Evolutionary conservation across 2,113 vertebrate genomes (phyloP).

Genomic region (Artemisiospiza belli): DNA sequence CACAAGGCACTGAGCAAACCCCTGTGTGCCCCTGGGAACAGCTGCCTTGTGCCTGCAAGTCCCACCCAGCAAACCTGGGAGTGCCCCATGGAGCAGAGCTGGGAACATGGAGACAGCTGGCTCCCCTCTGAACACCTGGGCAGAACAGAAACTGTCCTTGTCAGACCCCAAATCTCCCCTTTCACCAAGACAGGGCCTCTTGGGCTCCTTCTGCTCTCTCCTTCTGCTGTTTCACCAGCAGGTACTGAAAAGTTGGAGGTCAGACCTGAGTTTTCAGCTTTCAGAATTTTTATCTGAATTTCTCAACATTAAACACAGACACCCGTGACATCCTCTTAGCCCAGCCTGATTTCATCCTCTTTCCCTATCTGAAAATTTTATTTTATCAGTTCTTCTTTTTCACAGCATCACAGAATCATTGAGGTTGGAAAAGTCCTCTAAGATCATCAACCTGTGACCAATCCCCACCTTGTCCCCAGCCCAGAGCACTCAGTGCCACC

Average conservation of each 20-base stretch:
- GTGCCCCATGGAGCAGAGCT: not conserved
- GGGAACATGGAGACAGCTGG: too few relatives aligned
- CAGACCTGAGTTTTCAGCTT: not conserved
- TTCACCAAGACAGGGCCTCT: not conserved
- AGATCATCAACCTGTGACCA: fast-evolving
- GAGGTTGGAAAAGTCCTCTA: not conserved
- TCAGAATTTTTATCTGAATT: not conserved
- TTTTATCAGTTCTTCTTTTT: not conserved
- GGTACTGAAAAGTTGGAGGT: not conserved
- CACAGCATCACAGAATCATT: not conserved
- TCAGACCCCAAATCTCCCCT: not conserved
- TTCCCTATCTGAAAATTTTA: not conserved
- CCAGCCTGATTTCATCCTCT: not conserved
- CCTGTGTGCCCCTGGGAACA: not conserved
- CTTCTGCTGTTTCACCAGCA: not conserved
- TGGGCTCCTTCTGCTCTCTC: not conserved
- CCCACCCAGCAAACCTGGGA: not conserved
- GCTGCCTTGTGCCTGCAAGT: not conserved
- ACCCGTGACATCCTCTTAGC: not conserved
- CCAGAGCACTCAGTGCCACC: not conserved
- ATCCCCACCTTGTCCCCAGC: not conserved
- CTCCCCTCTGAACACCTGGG: not conserved
- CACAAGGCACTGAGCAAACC: not conserved
- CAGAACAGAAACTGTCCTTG: not conserved
- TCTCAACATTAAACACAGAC: not conserved